phyloP scores from a whole-genome alignment of 2,888 invertebrate genomes.

The Stenotaenia linearis region DNA sequence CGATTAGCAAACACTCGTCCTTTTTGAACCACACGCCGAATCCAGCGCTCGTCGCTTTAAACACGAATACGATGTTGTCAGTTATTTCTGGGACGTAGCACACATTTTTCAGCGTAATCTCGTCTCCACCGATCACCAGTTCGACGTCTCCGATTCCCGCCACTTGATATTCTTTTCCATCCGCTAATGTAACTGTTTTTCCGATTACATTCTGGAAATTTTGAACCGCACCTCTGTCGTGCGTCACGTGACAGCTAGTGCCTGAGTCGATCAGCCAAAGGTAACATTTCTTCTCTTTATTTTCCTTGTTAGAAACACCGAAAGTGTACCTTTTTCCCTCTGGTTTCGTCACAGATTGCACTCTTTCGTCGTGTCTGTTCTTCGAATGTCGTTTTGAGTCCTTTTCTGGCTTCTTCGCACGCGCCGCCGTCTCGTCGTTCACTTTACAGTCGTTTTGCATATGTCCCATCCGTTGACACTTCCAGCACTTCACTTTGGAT shows the following conservation, averaged over 20 bases:
- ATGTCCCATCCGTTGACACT: not conserved
- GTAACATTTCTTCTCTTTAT: not conserved
- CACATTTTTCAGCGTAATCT: not conserved
- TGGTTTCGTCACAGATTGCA: too few species aligned
- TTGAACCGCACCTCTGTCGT: not conserved
- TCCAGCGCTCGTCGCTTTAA: too few species aligned
- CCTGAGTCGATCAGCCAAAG: not conserved
- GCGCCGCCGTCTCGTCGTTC: not conserved
- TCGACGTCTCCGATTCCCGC: not conserved
- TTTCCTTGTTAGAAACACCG: too few species aligned
- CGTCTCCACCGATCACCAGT: not conserved
- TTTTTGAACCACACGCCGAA: too few species aligned
- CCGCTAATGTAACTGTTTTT: not conserved
- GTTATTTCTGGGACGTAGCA: not conserved
- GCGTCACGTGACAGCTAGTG: not conserved
- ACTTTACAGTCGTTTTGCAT: not conserved
- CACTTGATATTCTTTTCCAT: not conserved
- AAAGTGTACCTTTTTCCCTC: too few species aligned
- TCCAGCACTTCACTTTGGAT: not conserved
- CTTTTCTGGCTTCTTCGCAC: not conserved
- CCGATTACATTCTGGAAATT: not conserved
- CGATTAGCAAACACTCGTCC: too few species aligned
- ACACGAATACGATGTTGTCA: not conserved
- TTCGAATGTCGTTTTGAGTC: too few species aligned
- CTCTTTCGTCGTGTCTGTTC: too few species aligned